Conservation (phyloP, 2,797 vertebrate genomes). For the Dermochelys coriacea region DNA sequence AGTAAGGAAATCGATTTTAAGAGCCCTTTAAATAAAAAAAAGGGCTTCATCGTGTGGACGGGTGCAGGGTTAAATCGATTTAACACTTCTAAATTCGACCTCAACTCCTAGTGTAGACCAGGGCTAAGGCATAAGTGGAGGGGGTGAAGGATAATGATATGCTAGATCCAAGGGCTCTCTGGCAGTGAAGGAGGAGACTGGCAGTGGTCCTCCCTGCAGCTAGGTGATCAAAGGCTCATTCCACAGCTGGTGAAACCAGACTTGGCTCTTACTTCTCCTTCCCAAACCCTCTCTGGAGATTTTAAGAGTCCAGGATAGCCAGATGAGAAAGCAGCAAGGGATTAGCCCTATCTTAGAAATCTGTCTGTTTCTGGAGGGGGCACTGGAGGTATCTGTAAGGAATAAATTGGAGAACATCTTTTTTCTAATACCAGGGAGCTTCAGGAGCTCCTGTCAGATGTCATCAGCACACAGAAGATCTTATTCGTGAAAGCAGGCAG, state of each 20-base stretch:
- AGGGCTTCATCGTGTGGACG: no score
- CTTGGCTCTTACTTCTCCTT: background rate
- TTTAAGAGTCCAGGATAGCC: background rate
- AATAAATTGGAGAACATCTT: background rate
- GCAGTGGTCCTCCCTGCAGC: background rate
- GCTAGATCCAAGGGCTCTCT: background rate
- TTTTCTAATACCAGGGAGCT: background rate
- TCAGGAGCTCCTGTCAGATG: background rate
- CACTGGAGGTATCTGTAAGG: background rate
- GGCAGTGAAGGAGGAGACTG: background rate
- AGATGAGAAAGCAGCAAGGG: background rate
- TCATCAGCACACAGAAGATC: background rate
- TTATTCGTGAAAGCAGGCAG: background rate
- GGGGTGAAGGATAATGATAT: background rate
- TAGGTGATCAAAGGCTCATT: background rate
- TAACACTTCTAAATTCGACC: no score
- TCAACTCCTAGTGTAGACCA: no score
- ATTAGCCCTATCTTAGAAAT: background rate
- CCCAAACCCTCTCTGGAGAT: background rate
- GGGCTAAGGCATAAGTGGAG: background rate
- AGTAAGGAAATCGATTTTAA: no score
- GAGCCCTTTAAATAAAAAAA: no score
- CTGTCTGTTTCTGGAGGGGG: background rate
- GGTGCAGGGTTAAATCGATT: no score
- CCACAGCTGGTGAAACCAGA: background rate